phyloP scores from a whole-genome alignment of 2,888 invertebrate species.

The Hylaea fasciaria region DNA sequence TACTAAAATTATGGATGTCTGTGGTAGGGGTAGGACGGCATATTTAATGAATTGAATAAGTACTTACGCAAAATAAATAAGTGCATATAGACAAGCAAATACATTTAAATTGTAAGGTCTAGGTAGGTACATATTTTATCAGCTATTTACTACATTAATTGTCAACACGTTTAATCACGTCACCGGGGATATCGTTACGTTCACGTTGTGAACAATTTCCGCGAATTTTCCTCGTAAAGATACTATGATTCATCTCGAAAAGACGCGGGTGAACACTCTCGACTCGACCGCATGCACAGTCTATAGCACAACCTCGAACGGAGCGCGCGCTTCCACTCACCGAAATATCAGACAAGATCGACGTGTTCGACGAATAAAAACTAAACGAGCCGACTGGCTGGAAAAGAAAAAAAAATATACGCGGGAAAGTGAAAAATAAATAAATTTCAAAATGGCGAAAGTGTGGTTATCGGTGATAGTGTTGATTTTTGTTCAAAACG shows the following conservation, averaged over 20 bases:
- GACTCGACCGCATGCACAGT: conserved; percentile 60
- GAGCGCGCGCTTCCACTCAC: conserved; percentile 60
- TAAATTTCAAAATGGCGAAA: conserved; percentile 62
- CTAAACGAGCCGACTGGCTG: conserved; percentile 6
- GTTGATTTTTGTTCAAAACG: conserved; percentile 59
- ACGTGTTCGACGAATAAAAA: conserved; percentile 11
- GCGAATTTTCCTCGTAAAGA: conserved; percentile 61
- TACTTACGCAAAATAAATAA: too few species aligned
- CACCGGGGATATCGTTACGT: conserved; percentile 32
- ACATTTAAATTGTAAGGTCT: too few species aligned
- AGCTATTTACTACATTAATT: background rate
- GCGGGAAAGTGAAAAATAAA: conserved; percentile 34
- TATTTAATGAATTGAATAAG: too few species aligned
- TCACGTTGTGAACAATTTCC: conserved; percentile 58
- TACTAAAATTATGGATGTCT: too few species aligned
- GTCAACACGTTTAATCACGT: conserved; percentile 22
- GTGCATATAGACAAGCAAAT: too few species aligned
- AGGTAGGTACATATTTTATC: too few species aligned
- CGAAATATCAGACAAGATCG: conserved; percentile 47
- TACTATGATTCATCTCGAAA: conserved; percentile 64
- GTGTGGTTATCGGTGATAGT: conserved; percentile 65
- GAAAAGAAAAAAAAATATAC: conserved; percentile 37
- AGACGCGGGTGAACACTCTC: conserved; percentile 50
- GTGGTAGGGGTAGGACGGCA: too few species aligned
- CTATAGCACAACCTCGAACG: conserved; percentile 49